phyloP scores from a whole-genome alignment of 2,113 vertebrate genomes.

The Malurus elegans region DNA sequence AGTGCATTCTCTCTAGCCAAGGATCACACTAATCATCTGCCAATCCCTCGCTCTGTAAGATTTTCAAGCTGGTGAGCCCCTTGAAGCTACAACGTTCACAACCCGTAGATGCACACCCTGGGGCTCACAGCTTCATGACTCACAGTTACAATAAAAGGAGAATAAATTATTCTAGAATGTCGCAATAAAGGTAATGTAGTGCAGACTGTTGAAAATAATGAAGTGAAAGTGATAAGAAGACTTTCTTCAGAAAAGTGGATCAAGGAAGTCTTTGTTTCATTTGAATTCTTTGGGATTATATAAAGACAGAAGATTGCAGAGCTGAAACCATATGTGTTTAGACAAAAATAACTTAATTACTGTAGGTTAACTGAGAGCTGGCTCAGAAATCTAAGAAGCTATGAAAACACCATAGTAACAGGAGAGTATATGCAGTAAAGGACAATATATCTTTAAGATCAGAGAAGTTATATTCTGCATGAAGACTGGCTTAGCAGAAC shows the following conservation, averaged over 20 bases:
- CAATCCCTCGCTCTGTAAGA: background rate
- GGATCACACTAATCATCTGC: background rate
- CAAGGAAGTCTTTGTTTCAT: background rate
- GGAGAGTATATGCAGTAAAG: background rate
- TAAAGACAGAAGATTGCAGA: background rate
- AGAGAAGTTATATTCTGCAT: background rate
- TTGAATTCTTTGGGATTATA: background rate
- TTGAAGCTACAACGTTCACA: background rate
- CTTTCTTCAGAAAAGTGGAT: background rate
- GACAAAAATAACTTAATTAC: constrained; percentile 54
- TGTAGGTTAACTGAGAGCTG: constrained; percentile 5
- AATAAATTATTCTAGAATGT: background rate
- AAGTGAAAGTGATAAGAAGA: background rate
- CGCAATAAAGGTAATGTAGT: background rate
- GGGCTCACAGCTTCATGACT: fast-evolving
- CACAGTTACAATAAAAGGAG: background rate
- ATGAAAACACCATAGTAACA: constrained; percentile 25
- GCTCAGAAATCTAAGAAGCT: background rate
- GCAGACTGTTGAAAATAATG: background rate
- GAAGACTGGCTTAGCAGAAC: background rate
- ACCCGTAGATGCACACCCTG: background rate
- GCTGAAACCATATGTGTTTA: constrained; percentile 28
- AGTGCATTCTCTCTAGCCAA: background rate
- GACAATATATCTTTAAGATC: background rate
- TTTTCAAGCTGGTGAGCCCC: background rate